Evolutionary conservation across 2,888 invertebrate genomes (phyloP).

Genomic region (Tolmerus cingulatus): DNA sequence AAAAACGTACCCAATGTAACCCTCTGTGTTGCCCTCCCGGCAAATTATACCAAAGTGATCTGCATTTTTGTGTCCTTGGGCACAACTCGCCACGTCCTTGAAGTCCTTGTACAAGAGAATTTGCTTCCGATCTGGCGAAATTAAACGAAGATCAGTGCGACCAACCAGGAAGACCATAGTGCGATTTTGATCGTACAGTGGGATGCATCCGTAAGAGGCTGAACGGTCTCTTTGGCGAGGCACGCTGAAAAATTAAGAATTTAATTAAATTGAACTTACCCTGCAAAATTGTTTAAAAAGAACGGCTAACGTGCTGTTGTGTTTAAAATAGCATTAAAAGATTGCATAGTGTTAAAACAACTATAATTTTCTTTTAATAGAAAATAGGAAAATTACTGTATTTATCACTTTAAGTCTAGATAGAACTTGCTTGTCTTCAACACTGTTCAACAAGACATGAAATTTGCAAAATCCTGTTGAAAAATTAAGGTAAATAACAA

Average conservation of each 20-base stretch:
- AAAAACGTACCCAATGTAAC: constrained; percentile 86
- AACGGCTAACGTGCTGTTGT: not conserved
- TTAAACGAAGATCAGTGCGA: constrained; percentile 83
- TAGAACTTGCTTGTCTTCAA: not conserved
- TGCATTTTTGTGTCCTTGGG: constrained; percentile 79
- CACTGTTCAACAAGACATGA: no score
- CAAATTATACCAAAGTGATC: constrained; percentile 96
- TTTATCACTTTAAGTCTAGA: not conserved
- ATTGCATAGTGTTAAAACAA: not conserved
- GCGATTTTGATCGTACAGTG: constrained; percentile 78
- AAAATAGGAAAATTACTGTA: not conserved
- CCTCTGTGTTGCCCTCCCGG: constrained; percentile 72
- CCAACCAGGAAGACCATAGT: constrained; percentile 95
- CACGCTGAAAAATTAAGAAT: constrained; percentile 53
- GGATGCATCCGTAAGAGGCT: constrained; percentile 71
- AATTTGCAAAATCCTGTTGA: no score
- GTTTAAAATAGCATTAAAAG: not conserved
- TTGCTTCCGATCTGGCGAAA: constrained; percentile 92
- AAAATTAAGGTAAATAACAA: no score
- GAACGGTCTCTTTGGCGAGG: constrained; percentile 67
- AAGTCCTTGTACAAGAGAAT: constrained; percentile 87
- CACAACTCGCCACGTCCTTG: constrained; percentile 87
- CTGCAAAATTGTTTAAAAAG: not conserved
- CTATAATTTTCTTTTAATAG: no score
- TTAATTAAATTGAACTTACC: not conserved